These are phyloP conservation scores for Scaptodrosophila latifasciaeformis DNA, from an alignment of 2,888 invertebrate genomes.

Conservation along the genomic window DNA sequence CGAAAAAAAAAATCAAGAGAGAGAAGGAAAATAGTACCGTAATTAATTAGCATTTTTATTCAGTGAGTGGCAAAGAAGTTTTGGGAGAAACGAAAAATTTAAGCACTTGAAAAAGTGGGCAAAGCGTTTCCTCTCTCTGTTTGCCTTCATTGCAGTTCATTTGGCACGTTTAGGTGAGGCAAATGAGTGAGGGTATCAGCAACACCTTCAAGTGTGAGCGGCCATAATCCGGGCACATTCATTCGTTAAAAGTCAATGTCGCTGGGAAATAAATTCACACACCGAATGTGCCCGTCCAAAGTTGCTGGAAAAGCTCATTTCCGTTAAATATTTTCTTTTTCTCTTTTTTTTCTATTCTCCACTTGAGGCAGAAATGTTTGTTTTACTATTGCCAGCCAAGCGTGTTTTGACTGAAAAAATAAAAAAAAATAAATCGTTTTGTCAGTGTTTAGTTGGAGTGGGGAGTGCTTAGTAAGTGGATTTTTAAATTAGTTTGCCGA, in stretches of 20 bases:
- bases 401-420: too few relatives aligned
- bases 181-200: neutral
- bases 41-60: constrained; percentile 55
- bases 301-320: constrained; percentile 51
- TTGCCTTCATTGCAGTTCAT: constrained; percentile 29
- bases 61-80: constrained; percentile 20
- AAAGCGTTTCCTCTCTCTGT: neutral
- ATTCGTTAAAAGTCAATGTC: constrained; percentile 31
- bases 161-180: constrained; percentile 52
- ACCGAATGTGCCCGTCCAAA: constrained; percentile 13
- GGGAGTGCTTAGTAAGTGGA: constrained; percentile 62
- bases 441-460: constrained; percentile 14
- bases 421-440: constrained; percentile 50
- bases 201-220: neutral
- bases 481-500: constrained; percentile 65
- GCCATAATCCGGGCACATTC: constrained; percentile 28
- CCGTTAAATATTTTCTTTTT: constrained; percentile 68
- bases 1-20: constrained; percentile 33
- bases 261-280: constrained; percentile 15
- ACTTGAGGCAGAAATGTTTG: constrained; percentile 67
- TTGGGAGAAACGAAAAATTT: too few relatives aligned
- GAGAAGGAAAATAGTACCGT: constrained; percentile 40
- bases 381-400: constrained; percentile 42
- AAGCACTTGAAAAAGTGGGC: neutral
- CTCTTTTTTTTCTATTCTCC: too few relatives aligned